Base-by-base conservation (phyloP, 2,797 vertebrate genomes). In the Poecilia velifera region DNA sequence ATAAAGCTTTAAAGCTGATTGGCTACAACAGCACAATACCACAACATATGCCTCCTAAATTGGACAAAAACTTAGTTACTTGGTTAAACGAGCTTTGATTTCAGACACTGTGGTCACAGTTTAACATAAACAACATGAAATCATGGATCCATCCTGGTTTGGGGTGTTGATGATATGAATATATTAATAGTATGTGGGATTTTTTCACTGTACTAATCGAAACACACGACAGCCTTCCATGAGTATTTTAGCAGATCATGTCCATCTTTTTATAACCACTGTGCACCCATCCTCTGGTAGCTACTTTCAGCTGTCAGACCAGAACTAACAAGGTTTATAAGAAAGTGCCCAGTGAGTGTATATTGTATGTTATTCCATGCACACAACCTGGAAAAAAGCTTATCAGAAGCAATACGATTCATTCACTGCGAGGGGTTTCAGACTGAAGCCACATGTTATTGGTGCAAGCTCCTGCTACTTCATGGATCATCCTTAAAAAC, bases 401-500 rank as follows among this genome's bases (percentile, higher is more conserved):
- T 41, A 68, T 12, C 64, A 25, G 20, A 25, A 41, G 9, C 9
- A 68, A 20, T 12, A 8, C 22, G 1, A 66, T 22, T 68, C 20
- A 68, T 36, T 14, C 6, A 34, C 13, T 64, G 59, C 0, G 36
- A 39, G 7, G 16, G 2, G 28, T 59, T 31, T 59, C 28, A 31
- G 57, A 62, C 51, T 53, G 51, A 22, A 22, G 18, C 18, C 5
- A 62, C 12, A 31, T 31, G 31, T 62, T 31, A 62, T 34, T 31
- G 12, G 57, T 31, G 28, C 57, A 14, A 34, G 59, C 59, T 36
- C n/a, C 57, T 59, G 72, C 74, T 39, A 62, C 36, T 22, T 41
- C 31, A 16, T 47, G 4, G 53, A 75, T 87, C 74, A 45, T 34
- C 51, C 53, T 74, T 77, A 1, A 82, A 80, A 81, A 77, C 1